Evolutionary conservation across 2,888 invertebrate genomes (phyloP).

Genomic region (Julus scanicus): DNA sequence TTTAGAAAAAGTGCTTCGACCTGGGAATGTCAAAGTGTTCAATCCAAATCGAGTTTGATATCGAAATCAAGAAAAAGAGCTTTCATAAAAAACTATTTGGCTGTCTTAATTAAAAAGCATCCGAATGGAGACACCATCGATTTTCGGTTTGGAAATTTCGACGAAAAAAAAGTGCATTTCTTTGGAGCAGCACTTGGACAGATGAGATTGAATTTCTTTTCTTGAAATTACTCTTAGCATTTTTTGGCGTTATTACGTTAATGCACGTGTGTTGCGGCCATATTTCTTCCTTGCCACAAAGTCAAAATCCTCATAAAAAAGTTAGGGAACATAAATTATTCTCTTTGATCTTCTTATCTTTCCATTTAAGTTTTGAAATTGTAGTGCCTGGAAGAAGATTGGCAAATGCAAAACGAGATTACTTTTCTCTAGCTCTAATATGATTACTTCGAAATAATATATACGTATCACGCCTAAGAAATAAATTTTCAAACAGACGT

Average conservation of each 20-base stretch:
- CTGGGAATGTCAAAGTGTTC: neutral
- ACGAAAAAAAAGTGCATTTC: neutral
- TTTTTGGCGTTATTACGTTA: constrained; percentile 2
- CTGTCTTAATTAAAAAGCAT: constrained; percentile 1
- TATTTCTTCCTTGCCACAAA: constrained; percentile 14
- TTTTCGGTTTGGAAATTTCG: neutral
- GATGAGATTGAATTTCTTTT: constrained; percentile 1
- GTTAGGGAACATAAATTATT: constrained; percentile 17
- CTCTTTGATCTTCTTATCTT: constrained; percentile 24
- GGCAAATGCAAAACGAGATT: constrained; percentile 42
- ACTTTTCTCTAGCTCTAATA: neutral
- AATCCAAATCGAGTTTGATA: neutral
- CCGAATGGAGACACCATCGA: neutral
- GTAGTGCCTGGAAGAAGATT: neutral
- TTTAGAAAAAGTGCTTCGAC: neutral
- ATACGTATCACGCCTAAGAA: constrained; percentile 34
- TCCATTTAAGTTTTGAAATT: neutral
- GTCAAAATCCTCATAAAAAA: constrained; percentile 29
- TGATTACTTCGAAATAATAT: constrained; percentile 42
- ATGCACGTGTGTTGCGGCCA: constrained; percentile 1
- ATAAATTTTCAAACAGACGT: constrained; percentile 26
- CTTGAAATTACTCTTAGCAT: constrained; percentile 34
- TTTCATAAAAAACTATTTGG: neutral
- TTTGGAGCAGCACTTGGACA: constrained; percentile 31
- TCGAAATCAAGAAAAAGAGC: neutral